Evolutionary conservation across 2,797 vertebrate genomes (phyloP), one percentile per base, ranked within the genome.

Genomic region (Schizothorax lantsangensis): DNA sequence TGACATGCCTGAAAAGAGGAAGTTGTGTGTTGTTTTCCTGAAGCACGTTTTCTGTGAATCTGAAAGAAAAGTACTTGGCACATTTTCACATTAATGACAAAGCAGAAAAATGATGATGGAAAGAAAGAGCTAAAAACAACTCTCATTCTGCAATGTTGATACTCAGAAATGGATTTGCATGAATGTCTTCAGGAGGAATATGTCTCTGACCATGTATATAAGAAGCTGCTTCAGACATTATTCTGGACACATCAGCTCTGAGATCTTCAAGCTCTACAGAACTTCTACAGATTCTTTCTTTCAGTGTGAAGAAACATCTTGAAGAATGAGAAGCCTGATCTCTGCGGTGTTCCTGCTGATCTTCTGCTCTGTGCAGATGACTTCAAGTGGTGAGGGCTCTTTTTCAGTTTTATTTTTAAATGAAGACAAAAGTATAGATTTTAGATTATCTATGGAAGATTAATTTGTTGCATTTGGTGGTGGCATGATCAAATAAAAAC

Each of bases 331-430:
- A 85, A 78, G 26, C 19, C 49, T 84, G 78, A 43, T 68, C 15
- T 23, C 47, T 85, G 57, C 87, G 81, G 30, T 88, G 88, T n/a
- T 88, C 15, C 77, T 90, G 59, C 52, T 86, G 40, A 17, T 87
- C 43, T 62, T 88, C 88, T 84, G 84, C 78, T 86, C 64, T 82
- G 19, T 89, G 19, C 47, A 47, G 73, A 71, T 49, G 15, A 84
- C 84, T 71, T 77, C 38, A 62, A 59, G 75, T 6, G 23, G 89
- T 90, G 71, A 90, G 83, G 0, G 0, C 17, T 69, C 26, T 79
- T 77, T 23, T 79, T 19, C 1, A 68, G 2, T 33, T 33, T 6
- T 2, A 54, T 49, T 54, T 54, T 54, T 54, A 1, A 47, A 7
- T 38, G 23, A 43, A n/a, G 1, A 43, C 17, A 66, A n/a, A 81